Conservation (phyloP, 2,797 vertebrate genomes). For the Amblyopsis hoosieri region DNA sequence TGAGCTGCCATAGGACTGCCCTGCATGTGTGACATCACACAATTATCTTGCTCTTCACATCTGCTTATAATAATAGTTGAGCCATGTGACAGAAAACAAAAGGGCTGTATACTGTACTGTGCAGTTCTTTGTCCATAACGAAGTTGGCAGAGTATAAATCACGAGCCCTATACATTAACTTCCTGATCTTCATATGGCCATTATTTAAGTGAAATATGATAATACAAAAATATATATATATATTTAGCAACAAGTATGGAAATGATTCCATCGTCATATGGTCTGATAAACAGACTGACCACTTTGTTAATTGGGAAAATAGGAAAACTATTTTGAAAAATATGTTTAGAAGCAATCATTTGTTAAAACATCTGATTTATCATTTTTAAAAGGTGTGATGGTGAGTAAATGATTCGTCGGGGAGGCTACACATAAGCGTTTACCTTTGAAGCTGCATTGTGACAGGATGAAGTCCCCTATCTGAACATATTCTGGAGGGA, state of each 20-base stretch:
- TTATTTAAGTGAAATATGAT: no score
- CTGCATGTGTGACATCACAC: neutral
- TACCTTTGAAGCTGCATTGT: conserved; percentile 27
- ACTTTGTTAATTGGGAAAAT: neutral
- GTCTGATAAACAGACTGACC: neutral
- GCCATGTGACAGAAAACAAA: neutral
- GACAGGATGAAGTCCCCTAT: conserved; percentile 17
- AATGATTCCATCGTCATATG: neutral
- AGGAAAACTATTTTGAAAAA: neutral
- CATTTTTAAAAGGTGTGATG: neutral
- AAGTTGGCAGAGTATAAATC: conserved; percentile 28
- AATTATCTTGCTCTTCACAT: neutral
- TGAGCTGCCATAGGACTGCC: neutral
- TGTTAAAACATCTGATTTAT: neutral
- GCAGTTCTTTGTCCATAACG: neutral
- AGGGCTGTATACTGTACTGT: neutral
- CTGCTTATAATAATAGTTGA: neutral
- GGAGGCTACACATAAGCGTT: neutral
- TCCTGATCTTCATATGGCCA: no score
- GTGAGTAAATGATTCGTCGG: neutral
- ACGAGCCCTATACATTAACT: neutral
- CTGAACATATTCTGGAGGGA: conserved; percentile 74
- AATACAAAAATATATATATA: no score
- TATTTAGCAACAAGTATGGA: conserved; percentile 6
- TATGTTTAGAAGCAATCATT: neutral